Evolutionary conservation across 2,797 vertebrate species (phyloP), one percentile per base, ranked within the genome.

Genomic region (Rhynchonycteris naso): DNA sequence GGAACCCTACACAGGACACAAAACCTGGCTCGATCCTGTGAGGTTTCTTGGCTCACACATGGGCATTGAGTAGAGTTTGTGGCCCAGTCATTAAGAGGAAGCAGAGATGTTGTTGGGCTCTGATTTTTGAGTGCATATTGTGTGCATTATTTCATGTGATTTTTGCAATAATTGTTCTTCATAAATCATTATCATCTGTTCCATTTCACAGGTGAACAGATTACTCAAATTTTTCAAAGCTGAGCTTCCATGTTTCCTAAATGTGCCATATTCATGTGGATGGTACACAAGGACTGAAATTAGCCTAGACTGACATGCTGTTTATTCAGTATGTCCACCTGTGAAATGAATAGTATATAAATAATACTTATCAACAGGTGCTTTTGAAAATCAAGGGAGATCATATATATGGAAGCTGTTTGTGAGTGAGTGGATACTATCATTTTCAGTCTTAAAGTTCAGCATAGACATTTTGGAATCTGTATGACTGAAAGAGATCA

Each of bases 321-420:
- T 21, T 59, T 28, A 28, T 66, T 84, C 56, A 22, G 16, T 79
- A 26, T 78, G 12, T 54, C 66, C 35, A 5, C 38, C 2, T 90
- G 22, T 47, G 13, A 80, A 94, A 81, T 69, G 30, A 81, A 92
- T 54, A 76, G 35, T 18, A 7, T 1, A 71, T 81, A 56, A 30
- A 38, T 66, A 43, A 50, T 74, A 71, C 50, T 68, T 90, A 59
- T 2, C 47, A 58, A 58, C 2, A 15, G 38, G 4, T 63, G 65
- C 22, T 74, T 87, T 80, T 56, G 47, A 63, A 95, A 95, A 43
- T 50, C 52, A 47, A 84, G 47, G 68, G 33, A 65, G 24, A 79
- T 65, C 30, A 18, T n/a, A n/a, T 30, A 18, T 59, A 4, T 14
- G 33, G 43, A 94, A 93, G 43, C 13, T 85, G n/a, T 75, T 88